A percentile compares a stretch with the other conserved stretches of the same genome.
These are phyloP conservation scores for Polylopha cassiicola DNA, from an alignment of 2,888 invertebrate genomes.

Conservation along the genomic window DNA sequence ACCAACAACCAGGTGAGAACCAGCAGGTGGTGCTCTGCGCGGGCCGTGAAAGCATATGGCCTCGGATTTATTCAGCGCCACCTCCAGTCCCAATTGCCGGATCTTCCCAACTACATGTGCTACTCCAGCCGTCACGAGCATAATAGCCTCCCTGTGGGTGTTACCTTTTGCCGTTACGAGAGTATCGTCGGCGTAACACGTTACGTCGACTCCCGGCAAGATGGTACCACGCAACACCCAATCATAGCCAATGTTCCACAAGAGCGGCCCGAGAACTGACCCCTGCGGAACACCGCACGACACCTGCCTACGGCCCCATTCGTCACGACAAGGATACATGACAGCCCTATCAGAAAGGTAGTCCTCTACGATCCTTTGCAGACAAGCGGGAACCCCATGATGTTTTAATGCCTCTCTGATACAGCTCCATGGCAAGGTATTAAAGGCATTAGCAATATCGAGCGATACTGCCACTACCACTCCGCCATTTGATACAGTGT, in stretches of 20 bases:
- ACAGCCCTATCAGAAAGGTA: background rate
- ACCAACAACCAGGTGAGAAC: background rate
- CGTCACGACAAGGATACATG: background rate
- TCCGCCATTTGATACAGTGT: background rate
- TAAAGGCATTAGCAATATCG: background rate
- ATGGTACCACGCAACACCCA: background rate
- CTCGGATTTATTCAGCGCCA: background rate
- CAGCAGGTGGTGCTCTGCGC: background rate
- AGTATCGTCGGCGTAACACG: background rate
- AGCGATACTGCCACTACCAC: background rate
- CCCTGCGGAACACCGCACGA: background rate
- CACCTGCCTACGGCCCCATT: background rate
- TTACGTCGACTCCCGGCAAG: background rate
- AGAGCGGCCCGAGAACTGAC: too few relatives aligned
- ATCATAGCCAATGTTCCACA: too few relatives aligned
- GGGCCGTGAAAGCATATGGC: background rate
- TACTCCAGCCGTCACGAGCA: background rate
- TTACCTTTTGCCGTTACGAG: background rate
- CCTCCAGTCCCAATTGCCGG: background rate
- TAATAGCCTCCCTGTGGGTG: background rate
- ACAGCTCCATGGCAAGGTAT: background rate
- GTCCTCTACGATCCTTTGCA: background rate
- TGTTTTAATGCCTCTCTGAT: background rate
- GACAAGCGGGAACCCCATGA: background rate
- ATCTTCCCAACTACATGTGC: background rate